Conservation (phyloP, 2,888 invertebrate genomes). For the Morpho helenor region DNA sequence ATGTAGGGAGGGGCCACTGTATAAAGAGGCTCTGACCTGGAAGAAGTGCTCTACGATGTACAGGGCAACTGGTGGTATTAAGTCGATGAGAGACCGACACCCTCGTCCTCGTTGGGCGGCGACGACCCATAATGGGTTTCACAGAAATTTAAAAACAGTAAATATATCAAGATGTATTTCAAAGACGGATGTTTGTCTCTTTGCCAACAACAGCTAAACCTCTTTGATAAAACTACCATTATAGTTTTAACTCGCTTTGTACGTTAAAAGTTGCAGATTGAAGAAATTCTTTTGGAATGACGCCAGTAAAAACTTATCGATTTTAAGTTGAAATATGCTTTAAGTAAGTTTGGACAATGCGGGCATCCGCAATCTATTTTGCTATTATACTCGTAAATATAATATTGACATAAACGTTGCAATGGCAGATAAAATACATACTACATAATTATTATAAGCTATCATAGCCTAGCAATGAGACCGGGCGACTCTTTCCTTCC, state of each 20-base stretch:
- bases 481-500: no score
- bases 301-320: slow-evolving; percentile 9
- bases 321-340: slow-evolving; percentile 7
- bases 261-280: neutral
- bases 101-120: no score
- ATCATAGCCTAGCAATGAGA: no score
- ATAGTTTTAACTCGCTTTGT: neutral
- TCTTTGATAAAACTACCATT: neutral
- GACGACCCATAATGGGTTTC: neutral
- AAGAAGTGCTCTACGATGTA: no score
- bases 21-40: no score
- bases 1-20: no score
- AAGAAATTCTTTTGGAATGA: slow-evolving; percentile 3
- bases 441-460: no score
- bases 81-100: no score
- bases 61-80: no score
- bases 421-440: neutral
- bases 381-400: neutral
- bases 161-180: no score
- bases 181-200: no score
- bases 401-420: neutral
- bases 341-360: slow-evolving; percentile 7
- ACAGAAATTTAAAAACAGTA: neutral
- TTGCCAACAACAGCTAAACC: no score
- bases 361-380: neutral